Evolutionary conservation across 2,888 invertebrate species (phyloP).

Genomic region (Oegoconia quadripuncta): DNA sequence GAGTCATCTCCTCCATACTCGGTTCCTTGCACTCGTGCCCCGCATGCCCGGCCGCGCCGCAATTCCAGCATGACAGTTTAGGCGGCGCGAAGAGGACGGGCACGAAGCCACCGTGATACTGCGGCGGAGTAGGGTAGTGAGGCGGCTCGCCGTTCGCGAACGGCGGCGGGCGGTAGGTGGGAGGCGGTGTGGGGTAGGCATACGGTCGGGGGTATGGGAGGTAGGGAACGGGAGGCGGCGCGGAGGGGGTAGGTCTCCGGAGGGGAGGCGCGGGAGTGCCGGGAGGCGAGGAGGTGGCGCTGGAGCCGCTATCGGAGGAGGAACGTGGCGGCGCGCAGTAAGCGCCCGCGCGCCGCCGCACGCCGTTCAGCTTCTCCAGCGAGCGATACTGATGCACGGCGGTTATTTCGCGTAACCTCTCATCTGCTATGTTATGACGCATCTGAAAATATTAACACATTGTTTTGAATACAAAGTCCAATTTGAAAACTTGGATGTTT

Average conservation of each 20-base stretch:
- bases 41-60: slow-evolving; percentile 90
- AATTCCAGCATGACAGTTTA: slow-evolving; percentile 93
- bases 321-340: slow-evolving; percentile 45
- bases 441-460: slow-evolving; percentile 59
- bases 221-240: slow-evolving; percentile 34
- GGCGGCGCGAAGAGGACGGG: slow-evolving; percentile 79
- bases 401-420: slow-evolving; percentile 80
- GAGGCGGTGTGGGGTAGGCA: slow-evolving; percentile 62
- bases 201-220: slow-evolving; percentile 60
- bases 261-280: slow-evolving; percentile 54
- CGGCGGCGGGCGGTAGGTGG: slow-evolving; percentile 62
- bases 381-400: slow-evolving; percentile 77
- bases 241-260: slow-evolving; percentile 42
- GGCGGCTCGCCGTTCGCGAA: slow-evolving; percentile 71
- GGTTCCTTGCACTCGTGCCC: slow-evolving; percentile 94
- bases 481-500: no score
- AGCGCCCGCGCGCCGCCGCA: slow-evolving; percentile 65
- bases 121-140: slow-evolving; percentile 64
- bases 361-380: slow-evolving; percentile 79
- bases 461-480: no score
- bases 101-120: slow-evolving; percentile 63
- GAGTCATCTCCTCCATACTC: slow-evolving; percentile 95
- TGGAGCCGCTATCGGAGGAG: slow-evolving; percentile 69
- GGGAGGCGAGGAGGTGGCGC: slow-evolving; percentile 63
- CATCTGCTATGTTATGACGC: slow-evolving; percentile 81